Conservation (phyloP, 1,140 invertebrate species). For the Cotesia chilonis region DNA sequence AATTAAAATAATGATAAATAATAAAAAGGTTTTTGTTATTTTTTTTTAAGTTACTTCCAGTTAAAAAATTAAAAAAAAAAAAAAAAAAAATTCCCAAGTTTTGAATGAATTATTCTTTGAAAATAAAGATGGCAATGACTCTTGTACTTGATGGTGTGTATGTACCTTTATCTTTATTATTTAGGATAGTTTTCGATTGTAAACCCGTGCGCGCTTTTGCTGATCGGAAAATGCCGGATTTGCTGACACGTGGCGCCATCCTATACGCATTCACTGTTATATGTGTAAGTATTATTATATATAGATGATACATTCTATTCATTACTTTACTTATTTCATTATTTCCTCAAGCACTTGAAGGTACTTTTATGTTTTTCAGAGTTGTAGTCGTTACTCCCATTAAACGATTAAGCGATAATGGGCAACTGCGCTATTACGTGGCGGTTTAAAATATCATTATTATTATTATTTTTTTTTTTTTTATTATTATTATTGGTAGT, state of each 20-base stretch:
- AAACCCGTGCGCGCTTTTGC: constrained; percentile 34
- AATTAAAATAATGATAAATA: background rate
- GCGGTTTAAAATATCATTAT: no score
- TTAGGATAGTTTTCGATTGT: constrained; percentile 41
- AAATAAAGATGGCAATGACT: no score
- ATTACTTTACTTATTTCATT: constrained; percentile 8
- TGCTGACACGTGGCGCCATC: constrained; percentile 58
- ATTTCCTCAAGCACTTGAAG: background rate
- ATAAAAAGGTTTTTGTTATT: background rate
- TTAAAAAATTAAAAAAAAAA: no score
- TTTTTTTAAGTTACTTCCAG: no score
- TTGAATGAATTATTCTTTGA: background rate
- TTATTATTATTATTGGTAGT: no score
- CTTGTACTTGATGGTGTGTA: background rate
- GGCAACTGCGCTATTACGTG: no score
- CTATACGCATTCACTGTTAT: constrained; percentile 32
- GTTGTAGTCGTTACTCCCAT: no score
- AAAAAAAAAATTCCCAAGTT: no score
- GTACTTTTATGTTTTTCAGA: background rate
- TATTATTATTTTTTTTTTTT: no score
- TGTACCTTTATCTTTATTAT: constrained; percentile 20
- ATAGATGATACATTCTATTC: background rate
- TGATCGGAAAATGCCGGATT: constrained; percentile 40
- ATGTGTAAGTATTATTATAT: background rate
- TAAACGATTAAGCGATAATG: no score